phyloP scores from a whole-genome alignment of 2,888 invertebrate species.

The Rhamphomyia laevipes region DNA sequence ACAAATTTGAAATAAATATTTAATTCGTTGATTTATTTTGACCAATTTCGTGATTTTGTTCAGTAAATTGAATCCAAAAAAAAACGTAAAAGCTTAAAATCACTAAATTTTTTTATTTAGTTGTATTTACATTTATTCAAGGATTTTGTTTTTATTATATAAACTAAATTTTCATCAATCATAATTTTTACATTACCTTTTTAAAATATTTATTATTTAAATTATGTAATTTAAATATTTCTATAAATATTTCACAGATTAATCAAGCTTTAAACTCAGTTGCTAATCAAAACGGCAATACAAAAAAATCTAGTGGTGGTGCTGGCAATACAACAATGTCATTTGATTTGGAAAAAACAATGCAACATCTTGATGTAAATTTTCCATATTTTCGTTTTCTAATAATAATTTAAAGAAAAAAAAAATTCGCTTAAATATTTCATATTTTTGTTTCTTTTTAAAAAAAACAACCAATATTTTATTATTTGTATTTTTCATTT shows the following conservation, averaged over 20 bases:
- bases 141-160: too few species aligned
- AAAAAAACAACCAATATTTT: neutral
- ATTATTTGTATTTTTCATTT: slow-evolving; percentile 1
- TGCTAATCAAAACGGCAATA: slow-evolving; percentile 23
- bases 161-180: too few species aligned
- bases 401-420: neutral
- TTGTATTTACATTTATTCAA: too few species aligned
- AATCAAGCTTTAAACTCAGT: slow-evolving; percentile 9
- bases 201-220: too few species aligned
- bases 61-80: too few species aligned
- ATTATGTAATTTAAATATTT: too few species aligned
- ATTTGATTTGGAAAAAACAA: slow-evolving; percentile 31
- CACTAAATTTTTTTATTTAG: too few species aligned
- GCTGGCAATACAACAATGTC: slow-evolving; percentile 19
- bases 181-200: too few species aligned
- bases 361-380: slow-evolving; percentile 31
- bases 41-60: too few species aligned
- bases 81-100: too few species aligned
- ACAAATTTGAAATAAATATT: too few species aligned
- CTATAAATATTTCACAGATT: neutral
- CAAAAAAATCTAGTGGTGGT: slow-evolving; percentile 19
- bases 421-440: neutral
- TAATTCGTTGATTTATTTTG: too few species aligned
- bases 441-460: neutral
- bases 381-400: slow-evolving; percentile 12